These are phyloP conservation scores for Sardinella longiceps DNA, from an alignment of 2,797 vertebrate genomes.

Conservation along the genomic window DNA sequence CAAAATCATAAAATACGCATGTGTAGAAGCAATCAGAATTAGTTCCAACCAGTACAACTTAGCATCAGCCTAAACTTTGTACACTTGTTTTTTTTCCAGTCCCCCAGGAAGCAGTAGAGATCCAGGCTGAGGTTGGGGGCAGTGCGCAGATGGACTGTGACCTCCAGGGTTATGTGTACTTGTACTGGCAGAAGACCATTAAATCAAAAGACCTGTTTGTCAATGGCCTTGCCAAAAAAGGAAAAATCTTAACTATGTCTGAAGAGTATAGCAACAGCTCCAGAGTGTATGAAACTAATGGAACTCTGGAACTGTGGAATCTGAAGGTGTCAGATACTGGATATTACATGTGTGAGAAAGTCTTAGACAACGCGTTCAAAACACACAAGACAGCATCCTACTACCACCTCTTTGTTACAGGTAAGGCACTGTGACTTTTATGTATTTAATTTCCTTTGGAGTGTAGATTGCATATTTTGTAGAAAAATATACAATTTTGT, in stretches of 20 bases:
- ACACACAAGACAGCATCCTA: not conserved
- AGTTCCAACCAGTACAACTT: no score
- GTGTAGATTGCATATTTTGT: no score
- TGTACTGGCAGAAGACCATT: not conserved
- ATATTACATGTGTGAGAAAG: slow-evolving; percentile 29
- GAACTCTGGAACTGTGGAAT: slow-evolving; percentile 41
- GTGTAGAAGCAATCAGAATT: no score
- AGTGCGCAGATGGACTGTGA: not conserved
- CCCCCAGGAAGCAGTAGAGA: not conserved
- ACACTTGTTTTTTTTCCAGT: not conserved
- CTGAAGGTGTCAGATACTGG: slow-evolving; percentile 32
- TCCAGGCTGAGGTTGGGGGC: not conserved
- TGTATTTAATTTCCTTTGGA: no score
- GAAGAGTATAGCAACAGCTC: slow-evolving; percentile 10
- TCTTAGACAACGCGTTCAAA: not conserved
- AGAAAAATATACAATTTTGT: no score
- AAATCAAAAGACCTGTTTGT: not conserved
- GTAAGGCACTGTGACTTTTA: slow-evolving; percentile 10
- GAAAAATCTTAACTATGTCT: accelerated
- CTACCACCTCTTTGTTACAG: slow-evolving; percentile 17
- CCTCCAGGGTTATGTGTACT: not conserved
- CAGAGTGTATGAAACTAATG: accelerated
- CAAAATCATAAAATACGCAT: no score
- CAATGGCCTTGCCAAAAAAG: slow-evolving; percentile 18
- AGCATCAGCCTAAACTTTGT: no score